These are phyloP conservation scores for Epizoanthus scotinus DNA, from an alignment of 92 coral and sea anemone genomes.

Conservation along the genomic window DNA sequence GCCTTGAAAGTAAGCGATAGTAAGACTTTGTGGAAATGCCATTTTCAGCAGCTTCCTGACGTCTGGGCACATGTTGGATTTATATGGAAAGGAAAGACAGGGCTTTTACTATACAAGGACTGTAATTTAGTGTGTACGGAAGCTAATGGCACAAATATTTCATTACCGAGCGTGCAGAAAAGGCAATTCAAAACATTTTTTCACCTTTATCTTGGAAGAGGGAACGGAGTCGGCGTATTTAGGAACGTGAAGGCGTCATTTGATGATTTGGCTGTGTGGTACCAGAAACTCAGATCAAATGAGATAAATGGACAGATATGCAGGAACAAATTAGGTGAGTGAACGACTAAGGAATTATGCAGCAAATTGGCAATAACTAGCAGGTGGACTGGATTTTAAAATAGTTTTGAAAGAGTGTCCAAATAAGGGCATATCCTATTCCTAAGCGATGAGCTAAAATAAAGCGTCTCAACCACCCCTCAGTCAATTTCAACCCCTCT, in stretches of 20 bases:
- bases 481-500: no score
- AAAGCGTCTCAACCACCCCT: no score
- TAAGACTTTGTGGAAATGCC: constrained; percentile 56
- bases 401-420: no score
- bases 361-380: no score
- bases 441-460: no score
- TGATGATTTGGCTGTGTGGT: constrained; percentile 80
- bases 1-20: constrained; percentile 57
- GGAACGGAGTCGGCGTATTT: constrained; percentile 49
- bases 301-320: constrained; percentile 55
- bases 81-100: constrained; percentile 68
- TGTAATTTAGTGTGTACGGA: constrained; percentile 46
- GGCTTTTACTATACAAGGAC: constrained; percentile 63
- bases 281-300: constrained; percentile 37
- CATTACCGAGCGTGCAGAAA: neutral
- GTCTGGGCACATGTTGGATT: constrained; percentile 79
- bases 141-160: neutral
- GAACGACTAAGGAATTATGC: no score
- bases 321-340: constrained; percentile 71
- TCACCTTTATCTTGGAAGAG: constrained; percentile 49
- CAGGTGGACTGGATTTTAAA: no score
- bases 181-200: neutral
- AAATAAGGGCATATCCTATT: no score
- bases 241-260: constrained; percentile 54
- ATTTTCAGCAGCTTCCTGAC: constrained; percentile 30